phyloP scores from a whole-genome alignment of 2,113 vertebrate species.

The Crotophaga sulcirostris region DNA sequence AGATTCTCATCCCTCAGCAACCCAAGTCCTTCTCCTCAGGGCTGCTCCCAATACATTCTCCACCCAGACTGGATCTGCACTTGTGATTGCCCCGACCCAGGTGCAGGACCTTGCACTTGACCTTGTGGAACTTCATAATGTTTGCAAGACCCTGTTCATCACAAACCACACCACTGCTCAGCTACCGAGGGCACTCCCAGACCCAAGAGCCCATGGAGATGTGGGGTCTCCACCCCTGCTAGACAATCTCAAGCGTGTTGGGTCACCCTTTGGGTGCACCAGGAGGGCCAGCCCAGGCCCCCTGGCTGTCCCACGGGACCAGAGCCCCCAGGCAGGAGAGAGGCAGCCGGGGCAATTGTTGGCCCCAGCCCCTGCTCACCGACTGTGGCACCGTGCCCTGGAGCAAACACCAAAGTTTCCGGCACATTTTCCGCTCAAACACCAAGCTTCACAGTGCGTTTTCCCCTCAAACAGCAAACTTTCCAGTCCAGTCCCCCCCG shows the following conservation, averaged over 20 bases:
- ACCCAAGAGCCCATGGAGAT: too few relatives aligned
- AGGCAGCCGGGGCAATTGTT: rapidly evolving
- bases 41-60: too few relatives aligned
- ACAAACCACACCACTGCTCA: neutral
- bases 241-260: rapidly evolving
- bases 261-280: neutral
- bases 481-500: neutral
- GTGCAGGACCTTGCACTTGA: too few relatives aligned
- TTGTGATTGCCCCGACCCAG: too few relatives aligned
- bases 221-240: neutral
- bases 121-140: too few relatives aligned
- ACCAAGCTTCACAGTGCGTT: neutral
- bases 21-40: too few relatives aligned
- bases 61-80: too few relatives aligned
- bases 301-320: neutral
- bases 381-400: rapidly evolving
- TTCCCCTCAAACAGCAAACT: neutral
- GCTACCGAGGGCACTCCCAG: rapidly evolving
- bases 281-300: neutral
- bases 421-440: neutral
- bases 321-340: neutral
- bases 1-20: too few relatives aligned
- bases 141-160: neutral
- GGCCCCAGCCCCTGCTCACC: neutral
- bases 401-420: neutral